Conservation (phyloP, 2,113 vertebrate genomes). For the Furnarius figulus region DNA sequence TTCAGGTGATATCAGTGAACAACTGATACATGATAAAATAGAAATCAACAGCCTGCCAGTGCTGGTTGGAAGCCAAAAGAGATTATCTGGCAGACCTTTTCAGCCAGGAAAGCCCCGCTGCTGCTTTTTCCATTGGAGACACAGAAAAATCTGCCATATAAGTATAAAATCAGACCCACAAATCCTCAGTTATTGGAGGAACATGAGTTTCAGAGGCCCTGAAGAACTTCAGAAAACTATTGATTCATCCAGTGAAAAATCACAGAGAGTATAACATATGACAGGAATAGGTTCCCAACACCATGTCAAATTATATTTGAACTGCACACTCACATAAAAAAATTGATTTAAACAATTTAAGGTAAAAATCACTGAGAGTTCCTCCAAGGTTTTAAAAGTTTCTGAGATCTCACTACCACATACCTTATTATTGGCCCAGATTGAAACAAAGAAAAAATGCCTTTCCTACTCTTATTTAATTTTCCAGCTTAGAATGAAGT, state of each 20-base stretch:
- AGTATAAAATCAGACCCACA: neutral
- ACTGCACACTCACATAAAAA: neutral
- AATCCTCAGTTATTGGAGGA: neutral
- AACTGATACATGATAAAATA: neutral
- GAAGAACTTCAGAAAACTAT: neutral
- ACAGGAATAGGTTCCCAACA: neutral
- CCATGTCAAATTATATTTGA: neutral
- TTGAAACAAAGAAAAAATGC: neutral
- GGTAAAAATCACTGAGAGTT: neutral
- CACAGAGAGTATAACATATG: neutral
- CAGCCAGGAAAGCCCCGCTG: neutral
- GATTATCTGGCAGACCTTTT: neutral
- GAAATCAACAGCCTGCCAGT: neutral
- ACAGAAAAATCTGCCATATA: neutral
- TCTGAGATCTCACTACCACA: neutral
- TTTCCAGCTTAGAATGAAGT: neutral
- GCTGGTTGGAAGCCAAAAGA: neutral
- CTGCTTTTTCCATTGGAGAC: neutral
- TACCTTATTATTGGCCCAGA: neutral
- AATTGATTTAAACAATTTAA: neutral
- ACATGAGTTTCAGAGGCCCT: neutral
- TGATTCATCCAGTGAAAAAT: neutral
- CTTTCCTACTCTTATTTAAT: neutral
- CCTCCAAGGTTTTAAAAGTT: neutral
- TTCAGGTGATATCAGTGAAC: neutral